Conservation (phyloP, 2,888 invertebrate genomes). For the Drosophila koepferae region DNA sequence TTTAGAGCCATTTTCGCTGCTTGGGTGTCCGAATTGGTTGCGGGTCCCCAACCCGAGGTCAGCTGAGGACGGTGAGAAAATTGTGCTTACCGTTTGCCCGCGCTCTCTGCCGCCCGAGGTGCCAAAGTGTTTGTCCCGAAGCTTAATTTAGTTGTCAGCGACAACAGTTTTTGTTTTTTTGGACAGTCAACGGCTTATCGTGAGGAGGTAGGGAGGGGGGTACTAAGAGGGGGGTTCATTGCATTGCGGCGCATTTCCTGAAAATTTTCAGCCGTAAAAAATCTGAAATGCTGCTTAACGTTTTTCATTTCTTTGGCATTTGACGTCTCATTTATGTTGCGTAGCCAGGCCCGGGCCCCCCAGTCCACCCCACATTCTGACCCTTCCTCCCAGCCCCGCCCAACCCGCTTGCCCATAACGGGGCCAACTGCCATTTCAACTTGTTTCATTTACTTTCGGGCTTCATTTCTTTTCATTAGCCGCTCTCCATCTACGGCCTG, state of each 20-base stretch:
- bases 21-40: slow-evolving; percentile 76
- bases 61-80: slow-evolving; percentile 56
- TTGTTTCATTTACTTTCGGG: slow-evolving; percentile 64
- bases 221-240: neutral
- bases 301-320: slow-evolving; percentile 63
- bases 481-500: slow-evolving; percentile 61
- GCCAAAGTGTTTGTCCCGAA: slow-evolving; percentile 35
- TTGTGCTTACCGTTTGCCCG: slow-evolving; percentile 55
- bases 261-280: slow-evolving; percentile 59
- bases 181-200: neutral
- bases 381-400: neutral
- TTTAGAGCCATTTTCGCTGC: slow-evolving; percentile 66
- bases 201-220: neutral
- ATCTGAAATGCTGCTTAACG: slow-evolving; percentile 65
- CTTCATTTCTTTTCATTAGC: slow-evolving; percentile 78
- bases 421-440: slow-evolving; percentile 61
- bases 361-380: neutral
- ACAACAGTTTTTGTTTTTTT: slow-evolving; percentile 32
- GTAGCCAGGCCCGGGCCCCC: slow-evolving; percentile 1
- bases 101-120: slow-evolving; percentile 15
- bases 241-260: slow-evolving; percentile 51
- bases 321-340: slow-evolving; percentile 55
- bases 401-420: slow-evolving; percentile 12
- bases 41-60: slow-evolving; percentile 46
- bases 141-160: slow-evolving; percentile 65